These are phyloP conservation scores for Bombus confusus DNA, from an alignment of 1,140 invertebrate species.

Conservation along the genomic window DNA sequence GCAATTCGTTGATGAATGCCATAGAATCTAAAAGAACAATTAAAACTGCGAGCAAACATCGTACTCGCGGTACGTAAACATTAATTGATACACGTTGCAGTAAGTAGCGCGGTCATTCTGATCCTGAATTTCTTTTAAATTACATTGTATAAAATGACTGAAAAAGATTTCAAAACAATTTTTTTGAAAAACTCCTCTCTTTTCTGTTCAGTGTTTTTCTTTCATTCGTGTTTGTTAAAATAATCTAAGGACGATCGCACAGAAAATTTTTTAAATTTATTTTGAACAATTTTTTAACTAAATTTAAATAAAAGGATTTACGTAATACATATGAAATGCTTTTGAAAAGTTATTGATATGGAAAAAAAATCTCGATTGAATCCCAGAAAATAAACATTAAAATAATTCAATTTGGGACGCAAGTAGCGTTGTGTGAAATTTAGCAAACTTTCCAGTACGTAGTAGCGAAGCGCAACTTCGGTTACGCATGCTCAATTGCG, in stretches of 20 bases:
- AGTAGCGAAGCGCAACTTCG: background rate
- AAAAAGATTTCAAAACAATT: background rate
- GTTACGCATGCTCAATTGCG: background rate
- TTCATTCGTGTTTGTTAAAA: too few species aligned
- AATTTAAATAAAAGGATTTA: too few species aligned
- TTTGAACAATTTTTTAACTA: too few species aligned
- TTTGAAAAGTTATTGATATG: background rate
- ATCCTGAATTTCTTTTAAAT: background rate
- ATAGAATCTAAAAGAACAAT: background rate
- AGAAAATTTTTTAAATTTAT: too few species aligned
- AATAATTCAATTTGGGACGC: background rate
- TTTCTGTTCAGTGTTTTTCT: background rate
- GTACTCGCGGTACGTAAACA: background rate
- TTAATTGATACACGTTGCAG: background rate
- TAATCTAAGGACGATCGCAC: too few species aligned
- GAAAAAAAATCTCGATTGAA: background rate
- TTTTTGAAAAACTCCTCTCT: background rate
- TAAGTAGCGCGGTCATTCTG: background rate
- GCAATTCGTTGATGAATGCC: background rate
- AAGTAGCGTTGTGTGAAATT: background rate
- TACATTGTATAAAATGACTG: too few species aligned
- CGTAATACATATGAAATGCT: too few species aligned
- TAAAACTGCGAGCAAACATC: background rate
- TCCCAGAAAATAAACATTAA: background rate
- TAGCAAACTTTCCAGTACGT: background rate